A percentile compares a stretch with the other conserved stretches of the same genome.
phyloP scores from a whole-genome alignment of 2,888 invertebrate species.

The Melieria crassipennis region DNA sequence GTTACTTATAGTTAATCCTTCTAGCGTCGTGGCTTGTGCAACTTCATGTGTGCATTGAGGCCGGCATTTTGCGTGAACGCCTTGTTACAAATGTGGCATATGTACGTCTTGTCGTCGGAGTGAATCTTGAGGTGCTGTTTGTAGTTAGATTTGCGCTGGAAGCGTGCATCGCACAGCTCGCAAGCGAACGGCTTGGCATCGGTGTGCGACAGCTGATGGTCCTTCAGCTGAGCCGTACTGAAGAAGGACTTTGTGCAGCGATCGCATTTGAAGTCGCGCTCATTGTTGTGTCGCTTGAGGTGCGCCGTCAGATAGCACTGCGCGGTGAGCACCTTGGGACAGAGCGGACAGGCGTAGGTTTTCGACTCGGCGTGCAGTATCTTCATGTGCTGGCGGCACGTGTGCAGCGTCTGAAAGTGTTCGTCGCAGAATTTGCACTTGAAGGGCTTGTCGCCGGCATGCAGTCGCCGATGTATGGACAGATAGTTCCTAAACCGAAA shows the following conservation, averaged over 20 bases:
- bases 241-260: constrained; percentile 56
- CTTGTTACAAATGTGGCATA: constrained; percentile 42
- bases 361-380: constrained; percentile 43
- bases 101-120: constrained; percentile 38
- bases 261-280: constrained; percentile 51
- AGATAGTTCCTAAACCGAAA: constrained; percentile 58
- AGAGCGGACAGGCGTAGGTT: constrained; percentile 51
- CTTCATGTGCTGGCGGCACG: constrained; percentile 43
- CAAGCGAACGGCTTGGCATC: constrained; percentile 50
- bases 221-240: constrained; percentile 52
- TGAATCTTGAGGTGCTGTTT: constrained; percentile 55
- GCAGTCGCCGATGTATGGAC: constrained; percentile 54
- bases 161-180: constrained; percentile 48
- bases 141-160: constrained; percentile 53
- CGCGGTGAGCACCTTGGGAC: constrained; percentile 52
- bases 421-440: constrained; percentile 46
- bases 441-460: constrained; percentile 60
- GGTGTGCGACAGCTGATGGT: constrained; percentile 54
- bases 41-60: constrained; percentile 40
- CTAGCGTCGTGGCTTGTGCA: constrained; percentile 23
- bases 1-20: neutral
- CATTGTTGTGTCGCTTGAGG: constrained; percentile 54
- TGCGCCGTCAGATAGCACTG: constrained; percentile 56
- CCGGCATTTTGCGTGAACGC: constrained; percentile 44
- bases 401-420: constrained; percentile 49